A percentile compares a stretch with the other conserved stretches of the same genome.
phyloP scores from a whole-genome alignment of 2,797 vertebrate species.

The Enteromius fasciolatus region DNA sequence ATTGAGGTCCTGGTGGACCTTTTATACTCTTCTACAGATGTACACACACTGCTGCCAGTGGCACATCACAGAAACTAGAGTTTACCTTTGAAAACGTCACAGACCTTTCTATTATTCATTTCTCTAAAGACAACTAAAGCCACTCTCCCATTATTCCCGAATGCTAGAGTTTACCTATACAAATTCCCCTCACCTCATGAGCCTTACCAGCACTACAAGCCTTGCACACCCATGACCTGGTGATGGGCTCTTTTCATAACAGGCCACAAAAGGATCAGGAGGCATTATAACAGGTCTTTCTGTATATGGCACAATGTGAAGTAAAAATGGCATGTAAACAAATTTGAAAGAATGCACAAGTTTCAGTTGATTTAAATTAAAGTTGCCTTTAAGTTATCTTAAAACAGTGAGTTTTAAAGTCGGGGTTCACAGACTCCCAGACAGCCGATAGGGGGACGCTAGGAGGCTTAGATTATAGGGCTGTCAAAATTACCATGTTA shows the following conservation, averaged over 20 bases:
- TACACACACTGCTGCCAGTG: slow-evolving; percentile 60
- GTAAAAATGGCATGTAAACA: slow-evolving; percentile 36
- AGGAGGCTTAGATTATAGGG: neutral
- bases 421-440: neutral
- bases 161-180: slow-evolving; percentile 81
- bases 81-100: slow-evolving; percentile 73
- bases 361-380: neutral
- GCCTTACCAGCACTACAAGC: slow-evolving; percentile 36
- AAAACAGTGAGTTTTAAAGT: neutral
- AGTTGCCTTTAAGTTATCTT: neutral
- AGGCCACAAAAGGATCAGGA: slow-evolving; percentile 67
- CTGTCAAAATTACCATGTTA: neutral
- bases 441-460: neutral
- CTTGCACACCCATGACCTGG: slow-evolving; percentile 70
- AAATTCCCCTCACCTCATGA: slow-evolving; percentile 62
- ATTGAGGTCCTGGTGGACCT: slow-evolving; percentile 53
- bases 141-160: slow-evolving; percentile 58
- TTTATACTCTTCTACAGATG: slow-evolving; percentile 71
- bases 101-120: slow-evolving; percentile 68
- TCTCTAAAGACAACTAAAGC: slow-evolving; percentile 67
- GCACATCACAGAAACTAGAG: slow-evolving; percentile 69
- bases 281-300: slow-evolving; percentile 41
- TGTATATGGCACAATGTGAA: slow-evolving; percentile 32
- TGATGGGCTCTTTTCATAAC: slow-evolving; percentile 74
- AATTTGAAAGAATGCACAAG: neutral